A percentile compares a stretch with the other conserved stretches of the same genome.
Evolutionary conservation across 2,113 vertebrate species (phyloP).

Genomic region (Drymodes brunneopygia): DNA sequence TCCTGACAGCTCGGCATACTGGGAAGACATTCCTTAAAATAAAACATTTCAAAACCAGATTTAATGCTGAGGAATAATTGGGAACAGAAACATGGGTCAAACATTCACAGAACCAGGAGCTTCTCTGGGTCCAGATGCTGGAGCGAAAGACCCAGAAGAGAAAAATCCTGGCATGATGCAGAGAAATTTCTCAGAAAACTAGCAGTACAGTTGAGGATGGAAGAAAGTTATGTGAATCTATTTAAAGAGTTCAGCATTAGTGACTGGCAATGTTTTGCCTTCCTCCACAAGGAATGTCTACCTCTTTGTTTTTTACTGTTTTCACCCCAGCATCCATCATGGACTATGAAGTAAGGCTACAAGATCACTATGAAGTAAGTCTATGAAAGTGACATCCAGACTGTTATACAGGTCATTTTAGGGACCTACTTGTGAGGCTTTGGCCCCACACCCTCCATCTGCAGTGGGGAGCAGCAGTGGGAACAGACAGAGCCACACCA

Average conservation of each 20-base stretch:
- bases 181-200: background rate
- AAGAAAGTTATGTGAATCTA: background rate
- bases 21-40: conserved; percentile 90
- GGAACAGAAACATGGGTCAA: background rate
- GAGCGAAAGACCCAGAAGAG: background rate
- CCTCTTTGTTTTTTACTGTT: background rate
- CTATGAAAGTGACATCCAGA: background rate
- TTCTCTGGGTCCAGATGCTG: background rate
- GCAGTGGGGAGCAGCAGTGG: background rate
- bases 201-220: background rate
- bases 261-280: background rate
- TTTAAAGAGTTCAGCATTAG: background rate
- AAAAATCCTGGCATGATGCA: background rate
- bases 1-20: conserved; percentile 98
- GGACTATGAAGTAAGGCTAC: background rate
- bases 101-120: background rate
- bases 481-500: background rate
- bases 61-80: background rate
- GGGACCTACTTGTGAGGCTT: background rate
- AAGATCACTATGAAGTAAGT: background rate
- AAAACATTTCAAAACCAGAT: conserved; percentile 14
- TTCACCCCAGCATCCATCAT: background rate
- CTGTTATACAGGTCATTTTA: background rate
- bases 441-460: background rate
- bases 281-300: background rate